Conservation (phyloP, 2,113 vertebrate species). For the Piliocolobus tephrosceles region DNA sequence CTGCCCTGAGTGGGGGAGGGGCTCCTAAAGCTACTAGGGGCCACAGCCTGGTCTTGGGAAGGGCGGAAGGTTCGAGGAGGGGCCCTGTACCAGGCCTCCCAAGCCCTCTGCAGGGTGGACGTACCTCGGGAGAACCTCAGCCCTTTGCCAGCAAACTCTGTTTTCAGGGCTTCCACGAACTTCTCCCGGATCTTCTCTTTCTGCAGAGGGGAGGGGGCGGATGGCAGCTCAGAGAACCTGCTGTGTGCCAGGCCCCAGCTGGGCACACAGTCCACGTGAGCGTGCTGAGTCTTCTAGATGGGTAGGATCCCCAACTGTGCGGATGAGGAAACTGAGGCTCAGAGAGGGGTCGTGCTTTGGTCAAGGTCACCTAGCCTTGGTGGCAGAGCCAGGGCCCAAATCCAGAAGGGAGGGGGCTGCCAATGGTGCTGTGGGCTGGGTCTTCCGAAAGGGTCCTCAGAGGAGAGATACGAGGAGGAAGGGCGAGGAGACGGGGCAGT, state of each 20-base stretch:
- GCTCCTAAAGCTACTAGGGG: not conserved
- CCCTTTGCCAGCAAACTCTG: constrained; percentile 97
- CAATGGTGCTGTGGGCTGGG: accelerated
- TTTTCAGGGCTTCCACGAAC: constrained; percentile 95
- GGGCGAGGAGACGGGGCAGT: not conserved
- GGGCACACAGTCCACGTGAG: not conserved
- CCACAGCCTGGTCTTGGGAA: not conserved
- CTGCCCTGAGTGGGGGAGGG: not conserved
- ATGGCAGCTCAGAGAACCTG: not conserved
- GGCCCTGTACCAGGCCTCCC: not conserved
- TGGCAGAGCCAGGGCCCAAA: not conserved
- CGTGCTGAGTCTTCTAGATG: not conserved
- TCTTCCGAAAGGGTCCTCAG: not conserved
- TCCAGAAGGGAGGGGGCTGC: not conserved
- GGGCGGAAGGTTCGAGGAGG: too few species aligned
- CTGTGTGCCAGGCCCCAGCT: not conserved
- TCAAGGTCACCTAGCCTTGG: not conserved
- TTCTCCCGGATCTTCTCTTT: constrained; percentile 97
- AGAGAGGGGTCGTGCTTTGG: not conserved
- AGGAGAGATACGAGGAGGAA: not conserved
- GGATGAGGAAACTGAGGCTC: not conserved
- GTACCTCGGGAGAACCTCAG: constrained; percentile 94
- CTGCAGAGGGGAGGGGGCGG: constrained; percentile 78
- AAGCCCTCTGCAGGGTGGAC: accelerated
- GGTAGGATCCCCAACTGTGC: not conserved